Base-by-base conservation (phyloP, 2,797 vertebrate genomes). In the Agapornis canus region DNA sequence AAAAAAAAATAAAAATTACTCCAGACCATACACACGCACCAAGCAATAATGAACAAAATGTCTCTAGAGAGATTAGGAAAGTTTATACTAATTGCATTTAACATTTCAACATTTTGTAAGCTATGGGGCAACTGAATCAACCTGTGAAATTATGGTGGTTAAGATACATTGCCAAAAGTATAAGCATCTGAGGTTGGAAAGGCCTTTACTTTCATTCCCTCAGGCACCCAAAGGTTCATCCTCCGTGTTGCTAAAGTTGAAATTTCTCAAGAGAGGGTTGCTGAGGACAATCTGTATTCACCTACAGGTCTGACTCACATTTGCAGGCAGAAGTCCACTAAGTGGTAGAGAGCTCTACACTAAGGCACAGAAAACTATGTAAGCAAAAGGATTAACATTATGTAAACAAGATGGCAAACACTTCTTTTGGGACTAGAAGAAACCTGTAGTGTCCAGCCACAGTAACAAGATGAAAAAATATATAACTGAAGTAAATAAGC, bases 71-170 rank as follows among this genome's bases (percentile, higher is more conserved):
- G 42, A 83, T 82, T 72, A 86, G 65, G 39, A 79, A 79, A 65
- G 39, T 27, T 90, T 95, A 65, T 59, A 56, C 56, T 94, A 96
- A 94, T 94, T 92, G 69, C 90, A 68, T 85, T 96, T 91, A 93
- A 94, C 45, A 82, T 76, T 91, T 90, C 83, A 95, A 68, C 8
- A 0, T 64, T 93, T 86, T 79, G 86, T 89, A 93, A 94, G 71
- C 77, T 86, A 96, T 39, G 27, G 48, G 78, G 32, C 78, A 96
- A 93, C 16, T 25, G 39, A 96, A 89, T 75, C n/a, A 70, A 76
- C 86, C 75, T 76, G 11, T 90, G 45, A 92, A 92, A 86, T 90
- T 91, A 82, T 0, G 1, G 40, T 78, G 42, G 17, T 83, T 95
- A 76, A 23, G 29, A 82, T 70, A 19, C 52, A 90, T 72, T 91